Percentiles rank a stretch among this genome's conserved stretches.
These are phyloP conservation scores for Oncorhynchus nerka DNA, from an alignment of 2,113 vertebrate species.

Conservation along the genomic window DNA sequence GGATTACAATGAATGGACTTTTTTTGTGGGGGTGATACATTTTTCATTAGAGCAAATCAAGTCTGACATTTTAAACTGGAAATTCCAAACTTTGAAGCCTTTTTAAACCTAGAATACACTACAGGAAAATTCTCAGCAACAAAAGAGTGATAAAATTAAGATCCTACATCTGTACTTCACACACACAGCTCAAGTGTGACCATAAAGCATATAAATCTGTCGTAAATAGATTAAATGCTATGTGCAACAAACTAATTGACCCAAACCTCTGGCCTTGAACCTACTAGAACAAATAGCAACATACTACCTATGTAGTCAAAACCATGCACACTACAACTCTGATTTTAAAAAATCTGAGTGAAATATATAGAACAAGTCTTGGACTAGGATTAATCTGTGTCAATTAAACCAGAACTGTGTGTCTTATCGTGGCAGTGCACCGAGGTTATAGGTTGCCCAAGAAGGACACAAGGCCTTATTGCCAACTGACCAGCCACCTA, in stretches of 20 bases:
- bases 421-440: neutral
- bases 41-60: too few relatives aligned
- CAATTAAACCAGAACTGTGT: neutral
- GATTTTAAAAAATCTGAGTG: neutral
- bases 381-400: neutral
- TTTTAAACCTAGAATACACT: too few relatives aligned
- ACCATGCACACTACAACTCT: neutral
- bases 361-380: neutral
- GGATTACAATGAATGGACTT: too few relatives aligned
- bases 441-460: neutral
- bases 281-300: neutral
- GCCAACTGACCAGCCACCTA: neutral
- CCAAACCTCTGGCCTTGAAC: conserved; percentile 33
- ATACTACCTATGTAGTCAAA: neutral
- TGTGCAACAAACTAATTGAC: conserved; percentile 4
- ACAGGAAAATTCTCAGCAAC: too few relatives aligned
- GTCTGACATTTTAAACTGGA: too few relatives aligned
- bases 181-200: conserved; percentile 40
- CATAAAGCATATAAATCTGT: conserved; percentile 41
- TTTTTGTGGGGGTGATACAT: too few relatives aligned
- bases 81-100: too few relatives aligned
- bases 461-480: neutral
- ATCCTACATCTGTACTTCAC: conserved; percentile 11
- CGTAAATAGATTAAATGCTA: conserved; percentile 5
- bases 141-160: too few relatives aligned